Conservation (phyloP, 2,113 vertebrate genomes). For the Festucalex cinctus region DNA sequence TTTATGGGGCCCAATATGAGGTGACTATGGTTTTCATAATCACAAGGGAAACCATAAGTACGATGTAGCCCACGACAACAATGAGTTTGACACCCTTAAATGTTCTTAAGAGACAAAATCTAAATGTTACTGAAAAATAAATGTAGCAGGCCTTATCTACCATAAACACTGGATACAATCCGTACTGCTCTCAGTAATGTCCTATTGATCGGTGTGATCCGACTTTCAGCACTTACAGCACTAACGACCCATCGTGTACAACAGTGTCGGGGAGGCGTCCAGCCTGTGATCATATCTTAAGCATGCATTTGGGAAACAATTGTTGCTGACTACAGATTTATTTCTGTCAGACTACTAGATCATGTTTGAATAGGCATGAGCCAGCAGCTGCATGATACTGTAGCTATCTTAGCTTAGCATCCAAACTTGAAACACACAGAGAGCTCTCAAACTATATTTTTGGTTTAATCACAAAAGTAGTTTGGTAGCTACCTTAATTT, state of each 20-base stretch:
- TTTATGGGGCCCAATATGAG: neutral
- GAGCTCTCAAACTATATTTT: neutral
- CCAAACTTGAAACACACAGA: neutral
- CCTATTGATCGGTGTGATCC: conserved; percentile 44
- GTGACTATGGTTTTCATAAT: no score
- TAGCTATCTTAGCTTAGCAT: neutral
- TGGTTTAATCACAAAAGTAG: neutral
- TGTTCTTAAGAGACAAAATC: no score
- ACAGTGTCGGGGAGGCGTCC: conserved; percentile 31
- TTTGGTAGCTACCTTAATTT: neutral
- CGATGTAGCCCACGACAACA: no score
- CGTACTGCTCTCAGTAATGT: conserved; percentile 31
- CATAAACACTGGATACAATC: conserved; percentile 9
- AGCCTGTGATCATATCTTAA: conserved; percentile 36
- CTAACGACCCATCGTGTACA: conserved; percentile 23
- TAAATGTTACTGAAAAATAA: no score
- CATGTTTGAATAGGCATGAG: conserved; percentile 7
- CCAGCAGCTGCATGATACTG: no score
- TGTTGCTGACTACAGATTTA: neutral
- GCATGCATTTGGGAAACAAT: conserved; percentile 16
- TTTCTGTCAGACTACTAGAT: neutral
- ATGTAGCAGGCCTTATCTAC: neutral
- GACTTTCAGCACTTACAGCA: conserved; percentile 31
- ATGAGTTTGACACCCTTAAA: no score
- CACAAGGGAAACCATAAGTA: no score